Percentiles rank a stretch among this genome's conserved stretches.
phyloP scores from a whole-genome alignment of 2,797 vertebrate species.

The Eupleurogrammus muticus region DNA sequence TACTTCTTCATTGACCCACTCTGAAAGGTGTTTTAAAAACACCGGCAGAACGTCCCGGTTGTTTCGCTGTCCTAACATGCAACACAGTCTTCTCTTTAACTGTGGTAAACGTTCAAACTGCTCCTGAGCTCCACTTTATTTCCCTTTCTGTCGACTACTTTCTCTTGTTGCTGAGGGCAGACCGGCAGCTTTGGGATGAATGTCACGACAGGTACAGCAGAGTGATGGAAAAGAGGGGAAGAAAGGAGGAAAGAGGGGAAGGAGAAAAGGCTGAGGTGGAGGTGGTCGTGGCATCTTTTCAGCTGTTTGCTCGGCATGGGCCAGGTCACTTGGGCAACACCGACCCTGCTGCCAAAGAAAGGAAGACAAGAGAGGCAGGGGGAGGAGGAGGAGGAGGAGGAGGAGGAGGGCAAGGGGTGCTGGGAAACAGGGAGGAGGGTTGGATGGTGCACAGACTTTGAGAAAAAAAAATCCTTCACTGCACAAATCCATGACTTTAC shows the following conservation, averaged over 20 bases:
- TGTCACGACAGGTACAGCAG: slow-evolving; percentile 33
- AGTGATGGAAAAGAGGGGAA: slow-evolving; percentile 5
- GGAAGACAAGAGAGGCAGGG: slow-evolving; percentile 36
- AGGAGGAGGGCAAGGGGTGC: slow-evolving; percentile 3
- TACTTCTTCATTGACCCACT: too few relatives aligned
- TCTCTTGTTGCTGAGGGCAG: slow-evolving; percentile 26
- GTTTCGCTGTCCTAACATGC: neutral
- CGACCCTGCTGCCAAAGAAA: slow-evolving; percentile 61
- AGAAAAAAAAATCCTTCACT: slow-evolving; percentile 29
- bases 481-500: too few relatives aligned
- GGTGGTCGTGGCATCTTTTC: slow-evolving; percentile 64
- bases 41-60: neutral
- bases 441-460: slow-evolving; percentile 21
- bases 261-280: neutral
- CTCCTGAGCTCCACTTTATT: neutral
- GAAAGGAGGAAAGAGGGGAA: neutral
- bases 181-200: slow-evolving; percentile 25
- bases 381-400: slow-evolving; percentile 7
- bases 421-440: slow-evolving; percentile 48
- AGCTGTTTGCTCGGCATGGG: slow-evolving; percentile 73
- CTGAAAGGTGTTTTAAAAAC: too few relatives aligned
- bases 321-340: slow-evolving; percentile 71
- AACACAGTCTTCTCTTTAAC: neutral
- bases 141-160: slow-evolving; percentile 12
- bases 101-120: neutral